Base-by-base conservation (phyloP, 64 coral and sea anemone species). In the Pachyseris speciosa region DNA sequence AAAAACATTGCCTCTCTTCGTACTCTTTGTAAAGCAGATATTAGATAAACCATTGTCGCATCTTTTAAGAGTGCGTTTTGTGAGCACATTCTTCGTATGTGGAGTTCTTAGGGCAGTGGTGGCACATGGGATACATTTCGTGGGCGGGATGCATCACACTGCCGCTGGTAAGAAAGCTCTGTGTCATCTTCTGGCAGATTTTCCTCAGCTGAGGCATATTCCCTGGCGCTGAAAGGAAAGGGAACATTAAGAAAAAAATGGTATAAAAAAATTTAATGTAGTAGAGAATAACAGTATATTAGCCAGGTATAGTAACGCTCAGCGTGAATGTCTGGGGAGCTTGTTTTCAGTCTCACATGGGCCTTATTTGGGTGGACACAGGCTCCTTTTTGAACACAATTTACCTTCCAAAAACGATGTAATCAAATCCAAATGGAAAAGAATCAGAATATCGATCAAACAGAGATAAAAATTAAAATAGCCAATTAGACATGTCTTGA, bases 1-100 rank as follows among this genome's bases (percentile, higher is more conserved):
- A n/a, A n/a, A n/a, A n/a, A n/a, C n/a, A n/a, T 80, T 83, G 37
- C 74, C 47, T 72, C 94, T 91, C 42, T 93, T 92, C 8, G 90
- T 81, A 74, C 97, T 99, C 70, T 92, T 95, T 5, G 97, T 99
- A 31, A 75, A 99, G 74, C 97, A 99, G 86, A 99, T 99, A 73
- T 99, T 99, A 10, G 90, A 90, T 38, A 99, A 64, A 13, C 90
- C 97, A 38, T 67, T 71, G 73, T 95, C 55, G 42, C 97, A 99
- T 71, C 72, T 88, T 53, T 93, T 86, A 25, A 99, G 50, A 0
- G 97, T 99, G 12, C 60, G 78, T 61, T 86, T n/a, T 83, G 20
- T 88, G 69, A 1, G 73, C 59, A 39, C 97, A 99, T 10, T 94
- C 97, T 37, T 89, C 81, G 64, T 95, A 95, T 4, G 94, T 84